Base-by-base conservation (phyloP, 53 echinoderm and acorn worm species). In the Zoroaster sp. region DNA sequence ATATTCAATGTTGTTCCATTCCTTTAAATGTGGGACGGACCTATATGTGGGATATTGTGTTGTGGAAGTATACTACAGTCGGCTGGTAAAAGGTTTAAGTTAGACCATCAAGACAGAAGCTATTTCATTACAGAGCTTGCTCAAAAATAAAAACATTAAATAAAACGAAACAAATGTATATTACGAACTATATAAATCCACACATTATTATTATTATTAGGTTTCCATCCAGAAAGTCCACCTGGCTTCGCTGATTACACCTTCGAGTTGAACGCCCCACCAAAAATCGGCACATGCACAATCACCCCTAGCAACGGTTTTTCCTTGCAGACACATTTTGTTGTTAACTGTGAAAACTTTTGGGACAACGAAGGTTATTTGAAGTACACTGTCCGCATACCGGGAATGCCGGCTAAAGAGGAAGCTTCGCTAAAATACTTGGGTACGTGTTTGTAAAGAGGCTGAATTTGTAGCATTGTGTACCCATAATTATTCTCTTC, bases 291-390 rank as follows among this genome's bases (percentile, higher is more conserved):
- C 32, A 67, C 83, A 0, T 95, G 95, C 83, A 0, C 31, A 6
- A 52, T 95, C 25, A 30, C 18, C 1, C 95, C 95, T 13, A 47
- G 10, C 38, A 43, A 31, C 6, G 95, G 95, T 35, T 89, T 59
- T 40, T 82, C 88, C 44, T 67, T 95, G 53, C 73, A 89, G 72
- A 95, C 95, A 5, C 17, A 66, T 5, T 95, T 93, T 35, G 46
- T 47, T 33, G 81, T 95, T 20, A 25, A 25, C 34, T 95, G 95
- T 59, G 74, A 54, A 40, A 86, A 63, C 20, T 95, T 91, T 45
- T 73, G 65, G 42, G 95, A 95, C 65, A 80, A 72, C 6, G 89
- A 95, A 39, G 63, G 35, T 1, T 88, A 88, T 28, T 33, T 95
- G 41, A 91, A 45, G 45, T 95, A 93, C 73, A 55, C 92, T 0